phyloP scores from a whole-genome alignment of 2,888 invertebrate genomes.

The Drosophila anomalata region DNA sequence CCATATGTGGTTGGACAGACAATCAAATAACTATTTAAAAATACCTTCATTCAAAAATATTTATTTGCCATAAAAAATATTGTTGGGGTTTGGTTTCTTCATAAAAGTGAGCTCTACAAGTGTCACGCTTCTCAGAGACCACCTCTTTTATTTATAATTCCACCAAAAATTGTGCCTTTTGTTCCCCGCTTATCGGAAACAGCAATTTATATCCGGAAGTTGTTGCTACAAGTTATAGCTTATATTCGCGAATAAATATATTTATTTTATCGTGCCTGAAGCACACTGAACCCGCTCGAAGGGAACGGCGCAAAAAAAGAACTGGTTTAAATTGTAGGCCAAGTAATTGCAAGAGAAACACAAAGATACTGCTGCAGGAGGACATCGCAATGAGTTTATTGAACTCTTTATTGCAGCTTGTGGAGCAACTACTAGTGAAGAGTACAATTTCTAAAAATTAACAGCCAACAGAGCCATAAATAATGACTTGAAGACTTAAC shows the following conservation, averaged over 20 bases:
- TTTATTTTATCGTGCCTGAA: slow-evolving; percentile 25
- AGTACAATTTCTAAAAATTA: not conserved
- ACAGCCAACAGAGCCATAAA: slow-evolving; percentile 2
- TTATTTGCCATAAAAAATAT: no score
- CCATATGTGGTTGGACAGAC: not conserved
- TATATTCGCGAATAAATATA: not conserved
- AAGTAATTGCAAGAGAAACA: slow-evolving; percentile 18
- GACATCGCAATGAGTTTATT: slow-evolving; percentile 22
- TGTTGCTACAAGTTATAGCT: slow-evolving; percentile 8
- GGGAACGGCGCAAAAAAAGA: slow-evolving; percentile 37
- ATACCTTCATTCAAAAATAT: no score
- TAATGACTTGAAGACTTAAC: slow-evolving; percentile 1
- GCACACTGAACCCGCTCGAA: slow-evolving; percentile 31
- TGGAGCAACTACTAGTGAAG: not conserved
- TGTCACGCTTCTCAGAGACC: not conserved
- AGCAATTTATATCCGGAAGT: slow-evolving; percentile 32
- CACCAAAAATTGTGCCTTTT: not conserved
- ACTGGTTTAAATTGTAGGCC: slow-evolving; percentile 37
- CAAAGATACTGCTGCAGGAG: slow-evolving; percentile 25
- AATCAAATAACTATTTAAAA: not conserved
- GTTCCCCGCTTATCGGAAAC: slow-evolving; percentile 25
- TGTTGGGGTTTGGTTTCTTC: not conserved
- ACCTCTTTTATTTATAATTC: not conserved
- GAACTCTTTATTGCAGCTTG: slow-evolving; percentile 31
- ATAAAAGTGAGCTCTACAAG: not conserved